phyloP scores from a whole-genome alignment of 1,140 invertebrate genomes.

The Rhagoletis zephyria region DNA sequence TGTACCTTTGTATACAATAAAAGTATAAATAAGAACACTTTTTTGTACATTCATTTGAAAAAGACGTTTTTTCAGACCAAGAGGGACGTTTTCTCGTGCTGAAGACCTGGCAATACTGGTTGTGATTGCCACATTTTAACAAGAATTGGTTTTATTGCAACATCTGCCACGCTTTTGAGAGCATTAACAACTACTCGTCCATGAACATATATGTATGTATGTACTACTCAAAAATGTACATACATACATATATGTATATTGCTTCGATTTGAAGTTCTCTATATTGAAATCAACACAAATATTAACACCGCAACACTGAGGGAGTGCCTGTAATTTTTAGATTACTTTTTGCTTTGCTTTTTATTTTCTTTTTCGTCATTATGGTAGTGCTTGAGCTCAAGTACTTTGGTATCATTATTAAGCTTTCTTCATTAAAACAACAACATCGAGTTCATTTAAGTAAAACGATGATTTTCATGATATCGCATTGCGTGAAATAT shows the following conservation, averaged over 20 bases:
- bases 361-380: background rate
- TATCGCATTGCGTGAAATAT: background rate
- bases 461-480: background rate
- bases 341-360: background rate
- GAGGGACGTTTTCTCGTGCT: too few relatives aligned
- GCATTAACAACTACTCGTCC: slow-evolving; percentile 4
- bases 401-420: background rate
- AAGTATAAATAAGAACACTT: too few relatives aligned
- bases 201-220: background rate
- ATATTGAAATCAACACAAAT: background rate
- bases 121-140: background rate
- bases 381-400: background rate
- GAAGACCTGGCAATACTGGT: too few relatives aligned
- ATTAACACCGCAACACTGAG: background rate
- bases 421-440: background rate
- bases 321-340: background rate
- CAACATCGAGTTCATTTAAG: background rate
- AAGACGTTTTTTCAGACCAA: too few relatives aligned
- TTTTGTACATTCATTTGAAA: too few relatives aligned
- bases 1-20: too few relatives aligned
- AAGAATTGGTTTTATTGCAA: background rate
- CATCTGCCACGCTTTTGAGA: slow-evolving; percentile 7
- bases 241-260: background rate
- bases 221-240: background rate
- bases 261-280: slow-evolving; percentile 11